Conservation (phyloP, 92 coral and sea anemone genomes). For the Epizoanthus scotinus region DNA sequence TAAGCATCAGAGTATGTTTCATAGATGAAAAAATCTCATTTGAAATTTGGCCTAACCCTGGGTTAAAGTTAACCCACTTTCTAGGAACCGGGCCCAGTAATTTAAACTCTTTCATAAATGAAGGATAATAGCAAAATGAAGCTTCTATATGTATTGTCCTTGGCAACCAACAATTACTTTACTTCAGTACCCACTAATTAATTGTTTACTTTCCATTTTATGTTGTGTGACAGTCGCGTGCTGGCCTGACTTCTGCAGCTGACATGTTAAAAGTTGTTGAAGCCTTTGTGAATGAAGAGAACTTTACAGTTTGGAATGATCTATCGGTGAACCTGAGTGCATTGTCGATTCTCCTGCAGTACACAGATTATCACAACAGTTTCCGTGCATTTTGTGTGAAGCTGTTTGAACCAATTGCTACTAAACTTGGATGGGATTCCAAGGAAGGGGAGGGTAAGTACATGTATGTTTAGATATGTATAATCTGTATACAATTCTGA, state of each 20-base stretch:
- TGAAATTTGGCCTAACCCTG: no score
- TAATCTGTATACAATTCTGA: no score
- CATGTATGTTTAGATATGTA: background rate
- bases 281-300: slow-evolving; percentile 78
- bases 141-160: no score
- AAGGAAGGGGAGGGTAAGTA: slow-evolving; percentile 80
- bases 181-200: background rate
- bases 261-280: slow-evolving; percentile 87
- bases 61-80: no score
- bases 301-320: slow-evolving; percentile 98
- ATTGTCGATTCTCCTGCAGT: slow-evolving; percentile 74
- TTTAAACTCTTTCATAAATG: no score
- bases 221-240: slow-evolving; percentile 68
- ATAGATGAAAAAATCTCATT: no score
- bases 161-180: background rate
- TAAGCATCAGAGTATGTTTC: no score
- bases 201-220: background rate
- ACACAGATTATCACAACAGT: slow-evolving; percentile 77
- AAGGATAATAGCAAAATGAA: no score
- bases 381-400: slow-evolving; percentile 70
- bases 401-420: slow-evolving; percentile 81
- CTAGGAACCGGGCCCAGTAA: no score
- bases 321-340: slow-evolving; percentile 75
- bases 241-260: slow-evolving; percentile 80
- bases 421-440: slow-evolving; percentile 86